These are phyloP conservation scores for Notiomystis cincta DNA, from an alignment of 2,113 vertebrate genomes.

Conservation along the genomic window DNA sequence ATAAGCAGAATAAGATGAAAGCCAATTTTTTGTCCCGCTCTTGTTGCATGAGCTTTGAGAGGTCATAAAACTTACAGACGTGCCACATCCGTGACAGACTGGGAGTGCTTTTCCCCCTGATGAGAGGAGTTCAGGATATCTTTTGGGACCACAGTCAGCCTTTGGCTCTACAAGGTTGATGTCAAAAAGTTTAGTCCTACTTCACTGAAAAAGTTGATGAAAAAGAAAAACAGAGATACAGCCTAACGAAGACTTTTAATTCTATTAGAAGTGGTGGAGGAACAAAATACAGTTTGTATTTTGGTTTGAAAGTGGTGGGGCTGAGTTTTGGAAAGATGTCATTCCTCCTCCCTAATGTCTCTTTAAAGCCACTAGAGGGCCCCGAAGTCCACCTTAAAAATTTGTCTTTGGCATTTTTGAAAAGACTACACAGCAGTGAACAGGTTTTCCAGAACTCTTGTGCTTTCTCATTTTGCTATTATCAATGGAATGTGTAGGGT, in stretches of 20 bases:
- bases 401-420: background rate
- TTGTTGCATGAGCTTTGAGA: background rate
- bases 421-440: background rate
- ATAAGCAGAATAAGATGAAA: background rate
- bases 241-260: background rate
- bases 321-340: background rate
- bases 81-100: accelerated
- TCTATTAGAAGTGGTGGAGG: background rate
- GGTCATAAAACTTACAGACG: background rate
- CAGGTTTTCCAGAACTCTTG: background rate
- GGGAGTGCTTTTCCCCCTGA: background rate
- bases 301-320: background rate
- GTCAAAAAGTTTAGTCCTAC: background rate
- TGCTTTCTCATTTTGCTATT: background rate
- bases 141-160: background rate
- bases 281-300: background rate
- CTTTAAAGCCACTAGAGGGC: constrained; percentile 52
- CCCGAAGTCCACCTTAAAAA: background rate
- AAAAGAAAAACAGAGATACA: background rate
- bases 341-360: background rate
- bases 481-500: background rate
- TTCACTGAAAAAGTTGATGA: background rate
- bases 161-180: background rate
- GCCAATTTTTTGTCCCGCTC: background rate
- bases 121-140: background rate